A percentile compares a stretch with the other conserved stretches of the same genome.
These are phyloP conservation scores for Oceanodroma leucorhoa DNA, from an alignment of 2,797 vertebrate genomes.

Conservation along the genomic window DNA sequence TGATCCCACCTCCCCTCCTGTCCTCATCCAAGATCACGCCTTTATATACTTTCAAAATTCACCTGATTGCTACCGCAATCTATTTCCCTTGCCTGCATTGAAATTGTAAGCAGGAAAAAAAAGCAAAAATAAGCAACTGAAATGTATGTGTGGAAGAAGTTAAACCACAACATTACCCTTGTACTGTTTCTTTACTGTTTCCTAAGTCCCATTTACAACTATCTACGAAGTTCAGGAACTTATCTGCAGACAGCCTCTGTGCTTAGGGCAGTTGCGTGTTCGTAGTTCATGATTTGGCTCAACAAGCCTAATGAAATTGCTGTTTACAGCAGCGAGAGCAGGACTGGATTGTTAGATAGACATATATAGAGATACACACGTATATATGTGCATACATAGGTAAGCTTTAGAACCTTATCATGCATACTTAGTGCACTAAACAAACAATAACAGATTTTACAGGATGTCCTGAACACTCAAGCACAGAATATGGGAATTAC, in stretches of 20 bases:
- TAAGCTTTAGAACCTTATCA: neutral
- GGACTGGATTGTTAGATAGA: neutral
- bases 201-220: neutral
- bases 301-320: neutral
- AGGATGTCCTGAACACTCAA: neutral
- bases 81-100: neutral
- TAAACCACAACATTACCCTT: neutral
- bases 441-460: neutral
- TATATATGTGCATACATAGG: neutral
- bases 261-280: neutral
- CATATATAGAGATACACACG: accelerated
- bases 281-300: neutral
- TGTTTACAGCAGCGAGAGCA: neutral
- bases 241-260: neutral
- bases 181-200: neutral
- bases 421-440: neutral
- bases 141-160: neutral
- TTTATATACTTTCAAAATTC: neutral
- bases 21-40: neutral
- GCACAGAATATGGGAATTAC: neutral
- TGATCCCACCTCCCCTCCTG: neutral
- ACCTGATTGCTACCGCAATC: neutral
- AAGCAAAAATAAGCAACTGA: neutral
- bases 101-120: neutral
- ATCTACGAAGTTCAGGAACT: neutral